phyloP scores from a whole-genome alignment of 2,113 vertebrate species.

The Onychorhynchus coronatus region DNA sequence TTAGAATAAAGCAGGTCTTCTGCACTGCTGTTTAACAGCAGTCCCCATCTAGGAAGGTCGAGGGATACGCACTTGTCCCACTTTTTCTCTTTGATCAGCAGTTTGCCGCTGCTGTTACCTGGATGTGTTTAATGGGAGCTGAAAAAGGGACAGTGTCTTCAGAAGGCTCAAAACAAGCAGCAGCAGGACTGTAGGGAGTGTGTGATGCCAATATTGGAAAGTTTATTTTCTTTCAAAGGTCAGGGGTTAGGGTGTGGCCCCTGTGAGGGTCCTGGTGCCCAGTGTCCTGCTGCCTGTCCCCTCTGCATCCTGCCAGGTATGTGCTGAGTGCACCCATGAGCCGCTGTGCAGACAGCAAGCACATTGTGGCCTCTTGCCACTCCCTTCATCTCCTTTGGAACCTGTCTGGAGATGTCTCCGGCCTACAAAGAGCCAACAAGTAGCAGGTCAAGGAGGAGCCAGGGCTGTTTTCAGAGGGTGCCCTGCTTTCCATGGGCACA shows the following conservation, averaged over 20 bases:
- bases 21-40: not conserved
- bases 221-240: not conserved
- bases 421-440: not conserved
- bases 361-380: not conserved
- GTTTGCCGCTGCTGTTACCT: not conserved
- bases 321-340: not conserved
- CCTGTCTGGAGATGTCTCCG: not conserved
- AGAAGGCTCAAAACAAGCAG: not conserved
- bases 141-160: not conserved
- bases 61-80: not conserved
- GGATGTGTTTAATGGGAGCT: not conserved
- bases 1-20: not conserved
- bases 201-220: not conserved
- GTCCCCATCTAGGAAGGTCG: rapidly evolving
- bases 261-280: not conserved
- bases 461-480: not conserved
- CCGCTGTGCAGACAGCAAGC: rapidly evolving
- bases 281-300: not conserved
- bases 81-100: not conserved
- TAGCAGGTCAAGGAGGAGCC: not conserved
- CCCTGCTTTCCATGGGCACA: not conserved
- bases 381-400: not conserved
- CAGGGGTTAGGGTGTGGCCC: not conserved
- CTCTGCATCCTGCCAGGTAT: not conserved
- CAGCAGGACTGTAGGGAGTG: not conserved